phyloP scores from a whole-genome alignment of 2,888 invertebrate genomes.

The Drosophila meridionalis region DNA sequence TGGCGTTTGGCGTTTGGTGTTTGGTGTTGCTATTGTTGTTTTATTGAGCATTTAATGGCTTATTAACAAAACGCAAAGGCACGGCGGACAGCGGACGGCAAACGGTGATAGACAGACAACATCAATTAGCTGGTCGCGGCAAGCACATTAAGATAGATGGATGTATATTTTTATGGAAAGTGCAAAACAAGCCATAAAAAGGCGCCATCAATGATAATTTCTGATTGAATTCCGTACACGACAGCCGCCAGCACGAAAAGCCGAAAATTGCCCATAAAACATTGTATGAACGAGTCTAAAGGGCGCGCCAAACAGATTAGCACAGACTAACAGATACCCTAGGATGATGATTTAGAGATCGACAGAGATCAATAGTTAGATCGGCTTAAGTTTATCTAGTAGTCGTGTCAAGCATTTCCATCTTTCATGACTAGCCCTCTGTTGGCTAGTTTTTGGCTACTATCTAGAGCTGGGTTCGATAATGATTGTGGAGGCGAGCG shows the following conservation, averaged over 20 bases:
- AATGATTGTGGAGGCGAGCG: conserved; percentile 37
- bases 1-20: background rate
- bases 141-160: conserved; percentile 28
- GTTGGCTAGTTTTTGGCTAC: conserved; percentile 22
- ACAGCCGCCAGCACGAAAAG: conserved; percentile 41
- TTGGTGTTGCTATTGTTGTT: conserved; percentile 46
- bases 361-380: background rate
- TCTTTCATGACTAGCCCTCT: conserved; percentile 54
- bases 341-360: background rate
- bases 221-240: conserved; percentile 55
- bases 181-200: conserved; percentile 60
- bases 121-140: conserved; percentile 45
- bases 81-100: conserved; percentile 25
- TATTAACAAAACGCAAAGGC: conserved; percentile 74
- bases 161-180: conserved; percentile 28
- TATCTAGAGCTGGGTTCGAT: conserved; percentile 29
- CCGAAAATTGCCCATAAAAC: conserved; percentile 19
- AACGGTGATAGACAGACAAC: conserved; percentile 53
- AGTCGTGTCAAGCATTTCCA: conserved; percentile 54
- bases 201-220: conserved; percentile 54
- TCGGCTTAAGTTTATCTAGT: background rate
- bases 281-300: conserved; percentile 11
- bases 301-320: background rate
- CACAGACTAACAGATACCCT: conserved; percentile 7
- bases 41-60: conserved; percentile 74